Conservation (phyloP, 2,888 invertebrate species). For the Altica lythri region DNA sequence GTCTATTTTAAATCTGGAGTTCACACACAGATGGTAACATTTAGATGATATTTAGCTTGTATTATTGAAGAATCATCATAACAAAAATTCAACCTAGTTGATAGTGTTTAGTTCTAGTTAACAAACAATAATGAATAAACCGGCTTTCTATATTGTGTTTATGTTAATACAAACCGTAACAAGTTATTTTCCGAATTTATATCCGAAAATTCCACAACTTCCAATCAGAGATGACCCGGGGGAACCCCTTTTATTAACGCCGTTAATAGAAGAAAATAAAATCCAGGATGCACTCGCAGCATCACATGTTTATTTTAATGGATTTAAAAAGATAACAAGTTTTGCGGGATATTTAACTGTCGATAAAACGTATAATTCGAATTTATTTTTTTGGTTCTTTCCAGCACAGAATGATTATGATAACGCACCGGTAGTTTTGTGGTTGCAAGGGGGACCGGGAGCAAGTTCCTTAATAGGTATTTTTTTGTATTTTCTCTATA, state of each 20-base stretch:
- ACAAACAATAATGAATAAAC: no score
- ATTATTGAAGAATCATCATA: no score
- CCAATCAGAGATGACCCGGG: constrained; percentile 52
- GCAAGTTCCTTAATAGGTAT: constrained; percentile 78
- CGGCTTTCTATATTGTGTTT: no score
- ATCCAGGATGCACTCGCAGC: constrained; percentile 66
- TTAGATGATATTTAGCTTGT: no score
- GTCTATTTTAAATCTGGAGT: no score
- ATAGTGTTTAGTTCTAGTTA: no score
- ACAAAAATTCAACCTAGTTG: no score
- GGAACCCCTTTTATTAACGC: constrained; percentile 76
- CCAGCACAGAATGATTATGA: constrained; percentile 66
- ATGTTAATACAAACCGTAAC: not conserved
- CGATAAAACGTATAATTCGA: constrained; percentile 74
- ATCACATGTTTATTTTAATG: constrained; percentile 62
- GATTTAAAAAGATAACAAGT: constrained; percentile 65
- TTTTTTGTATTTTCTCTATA: no score
- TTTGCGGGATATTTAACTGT: constrained; percentile 87
- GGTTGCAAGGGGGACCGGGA: constrained; percentile 88
- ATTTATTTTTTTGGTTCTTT: constrained; percentile 92
- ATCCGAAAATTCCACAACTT: constrained; percentile 34
- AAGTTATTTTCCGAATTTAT: constrained; percentile 38
- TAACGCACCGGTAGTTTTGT: constrained; percentile 74
- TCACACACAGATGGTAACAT: no score
- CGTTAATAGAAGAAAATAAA: constrained; percentile 72